A percentile compares a stretch with the other conserved stretches of the same genome.
Conservation (phyloP, 1,140 invertebrate genomes). For the Drosophila orosa region DNA sequence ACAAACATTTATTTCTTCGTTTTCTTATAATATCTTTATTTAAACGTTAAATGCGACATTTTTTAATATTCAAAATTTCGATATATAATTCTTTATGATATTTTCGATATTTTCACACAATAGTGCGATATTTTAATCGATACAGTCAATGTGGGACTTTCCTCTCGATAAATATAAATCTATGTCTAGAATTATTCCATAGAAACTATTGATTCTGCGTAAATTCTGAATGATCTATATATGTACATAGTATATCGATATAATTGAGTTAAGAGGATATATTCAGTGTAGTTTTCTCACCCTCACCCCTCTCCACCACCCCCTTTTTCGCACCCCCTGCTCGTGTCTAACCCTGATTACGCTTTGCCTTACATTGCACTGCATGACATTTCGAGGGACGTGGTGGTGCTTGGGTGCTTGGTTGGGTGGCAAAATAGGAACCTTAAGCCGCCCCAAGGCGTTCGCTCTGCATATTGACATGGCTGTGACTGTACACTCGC, state of each 20-base stretch:
- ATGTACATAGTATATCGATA: background rate
- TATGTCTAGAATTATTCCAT: background rate
- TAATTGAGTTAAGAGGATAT: background rate
- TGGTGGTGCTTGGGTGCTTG: background rate
- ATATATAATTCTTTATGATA: background rate
- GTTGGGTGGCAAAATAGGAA: constrained; percentile 6
- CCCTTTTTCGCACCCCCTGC: constrained; percentile 4
- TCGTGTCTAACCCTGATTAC: constrained; percentile 22
- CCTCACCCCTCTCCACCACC: background rate
- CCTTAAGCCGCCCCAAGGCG: constrained; percentile 31
- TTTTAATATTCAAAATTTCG: background rate
- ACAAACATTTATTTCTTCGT: no score
- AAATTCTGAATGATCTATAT: background rate
- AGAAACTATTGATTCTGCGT: background rate
- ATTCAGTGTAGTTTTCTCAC: constrained; percentile 4
- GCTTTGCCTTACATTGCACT: constrained; percentile 25
- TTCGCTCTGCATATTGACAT: constrained; percentile 23
- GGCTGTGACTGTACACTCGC: constrained; percentile 10
- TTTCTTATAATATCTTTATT: no score
- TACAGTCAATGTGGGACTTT: no score
- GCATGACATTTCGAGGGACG: background rate
- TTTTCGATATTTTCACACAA: no score
- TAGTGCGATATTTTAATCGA: no score
- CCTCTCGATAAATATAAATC: background rate
- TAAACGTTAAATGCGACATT: no score